Evolutionary conservation across 2,797 vertebrate genomes (phyloP).

Genomic region (Enteromius radiatus): DNA sequence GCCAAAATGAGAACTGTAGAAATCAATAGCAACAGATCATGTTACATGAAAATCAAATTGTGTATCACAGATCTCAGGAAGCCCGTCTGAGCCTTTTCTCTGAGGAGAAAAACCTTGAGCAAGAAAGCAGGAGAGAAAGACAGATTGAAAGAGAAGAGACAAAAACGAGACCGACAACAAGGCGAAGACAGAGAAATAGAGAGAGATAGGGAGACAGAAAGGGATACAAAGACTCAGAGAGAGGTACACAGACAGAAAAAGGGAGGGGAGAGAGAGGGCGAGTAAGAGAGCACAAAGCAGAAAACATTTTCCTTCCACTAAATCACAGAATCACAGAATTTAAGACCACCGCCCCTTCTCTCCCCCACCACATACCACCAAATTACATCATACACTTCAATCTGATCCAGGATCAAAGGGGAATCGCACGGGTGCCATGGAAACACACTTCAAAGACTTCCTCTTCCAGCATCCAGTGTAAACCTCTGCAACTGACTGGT

Average conservation of each 20-base stretch:
- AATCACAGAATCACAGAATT: conserved; percentile 56
- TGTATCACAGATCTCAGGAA: conserved; percentile 63
- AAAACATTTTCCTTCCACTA: conserved; percentile 55
- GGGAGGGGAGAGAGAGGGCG: background rate
- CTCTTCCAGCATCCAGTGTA: conserved; percentile 38
- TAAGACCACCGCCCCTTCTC: conserved; percentile 51
- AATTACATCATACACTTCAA: conserved; percentile 59
- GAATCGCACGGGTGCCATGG: conserved; percentile 58
- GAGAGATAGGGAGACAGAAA: background rate
- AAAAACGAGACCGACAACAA: background rate
- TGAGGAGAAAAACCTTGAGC: conserved; percentile 55
- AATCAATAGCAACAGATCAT: conserved; percentile 76
- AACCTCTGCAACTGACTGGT: conserved; percentile 47
- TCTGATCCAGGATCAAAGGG: conserved; percentile 63
- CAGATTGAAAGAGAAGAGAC: background rate
- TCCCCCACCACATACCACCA: conserved; percentile 35
- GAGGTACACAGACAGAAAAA: conserved; percentile 13
- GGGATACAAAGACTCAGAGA: conserved; percentile 7
- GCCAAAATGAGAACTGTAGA: conserved; percentile 65
- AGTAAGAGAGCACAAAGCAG: background rate
- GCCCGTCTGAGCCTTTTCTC: conserved; percentile 62
- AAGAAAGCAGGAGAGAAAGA: conserved; percentile 14
- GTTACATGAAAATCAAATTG: conserved; percentile 69
- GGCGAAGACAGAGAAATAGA: conserved; percentile 24
- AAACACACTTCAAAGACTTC: conserved; percentile 59